These are phyloP conservation scores for Serrognathus titanus DNA, from an alignment of 2,888 invertebrate genomes.

Conservation along the genomic window DNA sequence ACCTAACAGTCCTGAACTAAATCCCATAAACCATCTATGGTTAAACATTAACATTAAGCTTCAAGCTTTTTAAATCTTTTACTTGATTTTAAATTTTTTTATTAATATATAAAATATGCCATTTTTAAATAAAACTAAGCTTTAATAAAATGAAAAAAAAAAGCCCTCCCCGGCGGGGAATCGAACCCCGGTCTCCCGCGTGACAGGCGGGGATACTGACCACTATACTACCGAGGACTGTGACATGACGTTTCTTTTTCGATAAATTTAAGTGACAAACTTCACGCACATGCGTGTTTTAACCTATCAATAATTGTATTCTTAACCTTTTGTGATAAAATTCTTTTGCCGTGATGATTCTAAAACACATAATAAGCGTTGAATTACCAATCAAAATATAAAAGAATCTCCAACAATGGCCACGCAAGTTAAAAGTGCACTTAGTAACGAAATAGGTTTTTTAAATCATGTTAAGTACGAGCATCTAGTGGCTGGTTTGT, in stretches of 20 bases:
- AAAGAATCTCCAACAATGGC: slow-evolving; percentile 15
- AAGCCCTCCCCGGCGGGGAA: slow-evolving; percentile 49
- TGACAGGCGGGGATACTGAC: slow-evolving; percentile 52
- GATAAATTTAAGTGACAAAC: too few species aligned
- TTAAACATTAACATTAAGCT: too few species aligned
- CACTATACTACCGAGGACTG: slow-evolving; percentile 51
- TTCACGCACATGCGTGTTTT: not conserved
- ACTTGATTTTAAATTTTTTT: too few species aligned
- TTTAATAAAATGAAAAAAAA: too few species aligned
- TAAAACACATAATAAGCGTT: not conserved
- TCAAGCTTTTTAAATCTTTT: too few species aligned
- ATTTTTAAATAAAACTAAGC: too few species aligned
- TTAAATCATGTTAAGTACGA: slow-evolving; percentile 79
- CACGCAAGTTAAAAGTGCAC: slow-evolving; percentile 6
- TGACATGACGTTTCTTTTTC: not conserved
- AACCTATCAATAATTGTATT: slow-evolving; percentile 1
- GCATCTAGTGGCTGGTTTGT: slow-evolving; percentile 92
- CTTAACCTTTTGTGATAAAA: not conserved
- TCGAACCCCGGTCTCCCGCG: slow-evolving; percentile 53
- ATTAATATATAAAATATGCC: too few species aligned
- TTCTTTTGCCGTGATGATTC: not conserved
- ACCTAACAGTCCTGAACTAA: too few species aligned
- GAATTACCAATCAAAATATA: not conserved
- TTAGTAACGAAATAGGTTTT: slow-evolving; percentile 33
- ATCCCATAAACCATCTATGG: too few species aligned